Percentiles rank a stretch among this genome's conserved stretches.
These are phyloP conservation scores for Lasius fuliginosus DNA, from an alignment of 2,888 invertebrate species.

Conservation along the genomic window DNA sequence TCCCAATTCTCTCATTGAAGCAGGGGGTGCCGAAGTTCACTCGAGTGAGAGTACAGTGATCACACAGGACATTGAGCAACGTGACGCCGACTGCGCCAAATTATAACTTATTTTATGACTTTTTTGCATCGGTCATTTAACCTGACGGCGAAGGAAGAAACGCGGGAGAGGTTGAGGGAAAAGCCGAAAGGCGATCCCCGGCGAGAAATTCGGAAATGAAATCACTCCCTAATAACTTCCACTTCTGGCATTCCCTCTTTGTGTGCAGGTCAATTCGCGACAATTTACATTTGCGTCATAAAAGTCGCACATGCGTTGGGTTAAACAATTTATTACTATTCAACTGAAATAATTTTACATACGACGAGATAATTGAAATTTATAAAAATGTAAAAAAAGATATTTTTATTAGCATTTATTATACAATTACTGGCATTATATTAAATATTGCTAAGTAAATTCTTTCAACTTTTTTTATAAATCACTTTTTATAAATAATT, in stretches of 20 bases:
- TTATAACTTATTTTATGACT: constrained; percentile 87
- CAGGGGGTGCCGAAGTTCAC: constrained; percentile 82
- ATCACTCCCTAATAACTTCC: constrained; percentile 85
- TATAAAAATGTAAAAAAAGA: neutral
- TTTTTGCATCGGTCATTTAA: constrained; percentile 86
- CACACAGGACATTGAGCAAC: constrained; percentile 86
- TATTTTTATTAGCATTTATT: neutral
- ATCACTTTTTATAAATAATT: neutral
- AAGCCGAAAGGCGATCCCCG: constrained; percentile 47
- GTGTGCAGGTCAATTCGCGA: neutral
- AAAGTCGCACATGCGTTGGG: neutral
- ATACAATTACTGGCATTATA: neutral
- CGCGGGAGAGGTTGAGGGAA: constrained; percentile 46
- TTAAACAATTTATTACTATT: neutral
- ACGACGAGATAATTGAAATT: neutral
- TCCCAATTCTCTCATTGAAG: constrained; percentile 70
- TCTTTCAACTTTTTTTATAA: neutral
- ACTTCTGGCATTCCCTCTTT: constrained; percentile 58
- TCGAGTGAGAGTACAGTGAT: constrained; percentile 85
- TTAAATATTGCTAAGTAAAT: neutral
- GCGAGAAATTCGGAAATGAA: constrained; percentile 84
- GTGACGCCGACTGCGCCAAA: constrained; percentile 85
- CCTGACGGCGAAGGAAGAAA: constrained; percentile 71
- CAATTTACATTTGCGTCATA: neutral
- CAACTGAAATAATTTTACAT: neutral